A percentile compares a stretch with the other conserved stretches of the same genome.
Evolutionary conservation across 2,113 vertebrate genomes (phyloP).

Genomic region (Marcusenius ussheri): DNA sequence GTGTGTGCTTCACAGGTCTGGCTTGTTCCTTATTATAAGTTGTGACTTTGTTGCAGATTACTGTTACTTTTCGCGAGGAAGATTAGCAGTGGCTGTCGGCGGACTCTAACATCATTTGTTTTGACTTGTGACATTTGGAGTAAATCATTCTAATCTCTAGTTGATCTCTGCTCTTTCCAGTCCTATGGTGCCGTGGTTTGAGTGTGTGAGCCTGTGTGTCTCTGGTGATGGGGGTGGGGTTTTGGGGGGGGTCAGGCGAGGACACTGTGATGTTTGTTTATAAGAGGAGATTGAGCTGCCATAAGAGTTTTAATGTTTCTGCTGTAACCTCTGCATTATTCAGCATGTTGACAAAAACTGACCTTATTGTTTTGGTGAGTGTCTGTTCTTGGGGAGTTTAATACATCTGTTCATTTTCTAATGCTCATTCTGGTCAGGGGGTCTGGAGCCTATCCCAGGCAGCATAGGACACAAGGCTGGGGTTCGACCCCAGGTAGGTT

Average conservation of each 20-base stretch:
- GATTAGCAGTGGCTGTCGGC: background rate
- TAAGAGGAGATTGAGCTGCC: background rate
- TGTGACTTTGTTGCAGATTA: background rate
- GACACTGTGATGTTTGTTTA: background rate
- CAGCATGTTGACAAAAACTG: background rate
- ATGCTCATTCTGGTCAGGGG: background rate
- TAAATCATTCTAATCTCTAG: background rate
- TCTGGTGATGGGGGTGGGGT: background rate
- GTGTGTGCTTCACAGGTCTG: background rate
- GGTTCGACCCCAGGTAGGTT: background rate
- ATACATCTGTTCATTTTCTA: background rate
- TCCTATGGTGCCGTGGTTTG: background rate
- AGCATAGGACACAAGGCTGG: background rate
- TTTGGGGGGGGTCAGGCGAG: no score
- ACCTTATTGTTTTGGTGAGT: background rate
- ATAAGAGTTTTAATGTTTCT: background rate
- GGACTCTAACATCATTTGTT: background rate
- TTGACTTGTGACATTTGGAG: constrained; percentile 1
- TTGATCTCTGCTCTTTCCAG: background rate
- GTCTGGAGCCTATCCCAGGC: background rate
- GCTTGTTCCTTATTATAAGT: background rate
- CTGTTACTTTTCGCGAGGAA: background rate
- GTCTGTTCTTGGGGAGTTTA: background rate
- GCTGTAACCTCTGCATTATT: background rate
- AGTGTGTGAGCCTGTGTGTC: background rate